A percentile compares a stretch with the other conserved stretches of the same genome.
These are phyloP conservation scores for Drosophila setosimentum DNA, from an alignment of 2,888 invertebrate genomes.

Conservation along the genomic window DNA sequence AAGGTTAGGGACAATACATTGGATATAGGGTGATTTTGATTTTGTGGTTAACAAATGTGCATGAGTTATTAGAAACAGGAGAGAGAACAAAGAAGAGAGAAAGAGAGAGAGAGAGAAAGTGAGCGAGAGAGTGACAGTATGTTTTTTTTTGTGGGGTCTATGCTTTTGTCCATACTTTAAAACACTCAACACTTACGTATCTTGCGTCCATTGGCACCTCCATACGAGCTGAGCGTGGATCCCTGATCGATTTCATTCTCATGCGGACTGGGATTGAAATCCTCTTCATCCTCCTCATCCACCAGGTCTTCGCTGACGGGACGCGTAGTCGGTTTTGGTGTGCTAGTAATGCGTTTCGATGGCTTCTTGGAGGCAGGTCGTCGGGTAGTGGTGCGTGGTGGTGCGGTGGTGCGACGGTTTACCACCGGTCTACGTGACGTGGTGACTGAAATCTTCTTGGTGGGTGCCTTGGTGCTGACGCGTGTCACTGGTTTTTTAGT, in stretches of 20 bases:
- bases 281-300: slow-evolving; percentile 83
- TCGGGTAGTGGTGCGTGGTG: slow-evolving; percentile 85
- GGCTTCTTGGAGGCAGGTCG: slow-evolving; percentile 83
- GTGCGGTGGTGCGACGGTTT: slow-evolving; percentile 75
- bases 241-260: slow-evolving; percentile 81
- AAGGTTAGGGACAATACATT: slow-evolving; percentile 27
- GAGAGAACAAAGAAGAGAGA: slow-evolving; percentile 48
- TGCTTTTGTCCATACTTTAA: slow-evolving; percentile 62
- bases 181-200: slow-evolving; percentile 83
- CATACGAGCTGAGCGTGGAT: slow-evolving; percentile 67
- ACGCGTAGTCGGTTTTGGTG: slow-evolving; percentile 77
- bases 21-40: slow-evolving; percentile 27
- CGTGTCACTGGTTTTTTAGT: slow-evolving; percentile 83
- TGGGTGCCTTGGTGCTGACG: slow-evolving; percentile 79
- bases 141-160: slow-evolving; percentile 74
- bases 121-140: slow-evolving; percentile 71
- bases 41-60: slow-evolving; percentile 33
- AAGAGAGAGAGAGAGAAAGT: slow-evolving; percentile 53
- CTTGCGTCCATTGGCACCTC: slow-evolving; percentile 80
- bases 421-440: slow-evolving; percentile 81
- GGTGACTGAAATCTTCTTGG: slow-evolving; percentile 71
- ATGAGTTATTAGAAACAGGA: slow-evolving; percentile 68
- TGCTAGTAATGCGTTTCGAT: slow-evolving; percentile 77
- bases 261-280: slow-evolving; percentile 75
- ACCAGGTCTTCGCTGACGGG: slow-evolving; percentile 79